phyloP scores from a whole-genome alignment of 2,113 vertebrate species.

The Rostratula benghalensis region DNA sequence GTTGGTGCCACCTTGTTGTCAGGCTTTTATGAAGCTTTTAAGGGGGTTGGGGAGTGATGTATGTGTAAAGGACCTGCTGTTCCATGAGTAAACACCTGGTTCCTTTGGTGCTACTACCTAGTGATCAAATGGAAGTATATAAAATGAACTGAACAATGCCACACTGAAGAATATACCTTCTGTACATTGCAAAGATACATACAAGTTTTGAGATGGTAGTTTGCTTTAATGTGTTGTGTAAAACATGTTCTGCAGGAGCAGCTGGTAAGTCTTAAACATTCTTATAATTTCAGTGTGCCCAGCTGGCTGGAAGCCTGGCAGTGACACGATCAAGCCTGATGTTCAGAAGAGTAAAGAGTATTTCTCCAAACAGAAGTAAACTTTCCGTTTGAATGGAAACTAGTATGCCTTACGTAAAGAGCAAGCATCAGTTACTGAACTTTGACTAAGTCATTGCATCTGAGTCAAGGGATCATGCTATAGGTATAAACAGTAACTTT shows the following conservation, averaged over 20 bases:
- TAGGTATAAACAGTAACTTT: constrained; percentile 50
- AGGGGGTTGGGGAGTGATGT: rapidly evolving
- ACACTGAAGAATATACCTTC: neutral
- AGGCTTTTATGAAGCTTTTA: neutral
- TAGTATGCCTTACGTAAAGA: constrained; percentile 55
- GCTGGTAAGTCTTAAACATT: neutral
- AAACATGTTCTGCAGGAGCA: neutral
- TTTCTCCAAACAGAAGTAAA: constrained; percentile 90
- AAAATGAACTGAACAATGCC: neutral
- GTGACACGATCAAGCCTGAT: constrained; percentile 97
- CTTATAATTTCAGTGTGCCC: constrained; percentile 90
- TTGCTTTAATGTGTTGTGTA: neutral
- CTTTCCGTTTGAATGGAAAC: neutral
- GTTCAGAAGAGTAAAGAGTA: constrained; percentile 94
- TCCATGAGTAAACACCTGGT: neutral
- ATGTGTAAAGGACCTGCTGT: neutral
- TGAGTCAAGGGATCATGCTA: constrained; percentile 46
- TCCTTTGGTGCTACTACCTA: neutral
- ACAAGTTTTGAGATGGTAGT: neutral
- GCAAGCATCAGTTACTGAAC: constrained; percentile 52
- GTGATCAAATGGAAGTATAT: neutral
- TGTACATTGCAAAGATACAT: neutral
- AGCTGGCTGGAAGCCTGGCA: constrained; percentile 97
- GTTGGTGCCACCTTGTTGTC: neutral
- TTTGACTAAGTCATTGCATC: constrained; percentile 50